Conservation (phyloP, 2,113 vertebrate genomes). For the Progne subis region DNA sequence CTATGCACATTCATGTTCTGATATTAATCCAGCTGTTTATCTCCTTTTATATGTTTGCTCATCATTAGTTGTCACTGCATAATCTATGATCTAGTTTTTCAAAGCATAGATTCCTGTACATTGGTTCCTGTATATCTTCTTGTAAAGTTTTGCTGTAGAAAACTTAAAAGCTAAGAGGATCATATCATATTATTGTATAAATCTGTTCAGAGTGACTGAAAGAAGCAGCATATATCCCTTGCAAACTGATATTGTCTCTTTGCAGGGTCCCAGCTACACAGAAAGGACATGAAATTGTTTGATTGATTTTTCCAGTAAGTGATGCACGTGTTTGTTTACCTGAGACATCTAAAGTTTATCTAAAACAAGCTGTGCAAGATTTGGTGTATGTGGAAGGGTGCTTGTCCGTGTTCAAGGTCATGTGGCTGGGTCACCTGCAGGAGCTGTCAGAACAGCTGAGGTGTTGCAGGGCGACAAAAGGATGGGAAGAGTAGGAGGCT, state of each 20-base stretch:
- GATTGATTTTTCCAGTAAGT: not conserved
- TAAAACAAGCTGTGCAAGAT: not conserved
- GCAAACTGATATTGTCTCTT: not conserved
- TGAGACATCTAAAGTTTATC: not conserved
- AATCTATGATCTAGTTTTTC: constrained; percentile 29
- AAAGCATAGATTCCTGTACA: not conserved
- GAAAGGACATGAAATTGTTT: not conserved
- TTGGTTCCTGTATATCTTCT: not conserved
- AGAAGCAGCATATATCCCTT: not conserved
- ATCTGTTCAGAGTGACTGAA: not conserved
- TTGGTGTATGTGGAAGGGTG: not conserved
- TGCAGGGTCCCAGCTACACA: not conserved
- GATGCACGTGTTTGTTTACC: not conserved
- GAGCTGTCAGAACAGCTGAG: not conserved
- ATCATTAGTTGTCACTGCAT: not conserved
- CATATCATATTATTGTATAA: not conserved
- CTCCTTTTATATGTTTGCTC: not conserved
- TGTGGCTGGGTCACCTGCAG: not conserved
- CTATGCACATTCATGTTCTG: not conserved
- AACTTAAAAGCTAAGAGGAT: not conserved
- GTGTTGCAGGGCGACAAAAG: not conserved
- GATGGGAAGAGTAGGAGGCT: not conserved
- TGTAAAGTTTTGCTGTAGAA: not conserved
- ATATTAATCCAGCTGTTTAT: not conserved
- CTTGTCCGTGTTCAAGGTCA: not conserved